These are phyloP conservation scores for Leptinotarsa tumamoca DNA, from an alignment of 2,888 invertebrate species.

Conservation along the genomic window DNA sequence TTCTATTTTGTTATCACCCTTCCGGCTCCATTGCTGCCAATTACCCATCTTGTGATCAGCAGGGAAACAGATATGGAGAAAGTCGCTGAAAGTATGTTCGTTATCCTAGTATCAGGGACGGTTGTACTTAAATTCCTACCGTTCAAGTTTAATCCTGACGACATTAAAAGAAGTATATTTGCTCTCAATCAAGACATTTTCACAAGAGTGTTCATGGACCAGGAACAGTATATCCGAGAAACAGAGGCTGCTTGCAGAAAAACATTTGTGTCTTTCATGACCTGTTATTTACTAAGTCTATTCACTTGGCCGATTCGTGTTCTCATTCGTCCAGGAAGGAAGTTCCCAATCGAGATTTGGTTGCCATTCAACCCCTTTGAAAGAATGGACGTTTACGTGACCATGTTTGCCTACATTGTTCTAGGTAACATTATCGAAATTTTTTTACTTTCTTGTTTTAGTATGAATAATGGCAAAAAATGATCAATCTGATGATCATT, in stretches of 20 bases:
- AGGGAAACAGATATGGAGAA: conserved; percentile 16
- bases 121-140: conserved; percentile 29
- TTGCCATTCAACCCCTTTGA: conserved; percentile 36
- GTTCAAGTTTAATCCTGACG: conserved; percentile 18
- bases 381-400: conserved; percentile 1
- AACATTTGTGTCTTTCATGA: conserved; percentile 15
- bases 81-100: conserved; percentile 9
- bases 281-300: conserved; percentile 12
- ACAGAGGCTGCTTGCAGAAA: conserved; percentile 14
- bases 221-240: conserved; percentile 21
- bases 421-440: not conserved
- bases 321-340: conserved; percentile 26
- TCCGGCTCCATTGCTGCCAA: conserved; percentile 17
- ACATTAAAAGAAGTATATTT: conserved; percentile 7
- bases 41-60: conserved; percentile 7
- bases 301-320: conserved; percentile 29
- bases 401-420: conserved; percentile 13
- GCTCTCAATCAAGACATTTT: conserved; percentile 17
- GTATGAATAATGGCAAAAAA: no score
- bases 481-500: no score
- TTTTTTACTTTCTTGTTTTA: no score
- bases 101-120: conserved; percentile 19
- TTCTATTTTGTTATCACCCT: conserved; percentile 27
- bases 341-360: conserved; percentile 36
- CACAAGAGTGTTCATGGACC: not conserved